Base-by-base conservation (phyloP, 2,113 vertebrate genomes). In the Aptenodytes forsteri region DNA sequence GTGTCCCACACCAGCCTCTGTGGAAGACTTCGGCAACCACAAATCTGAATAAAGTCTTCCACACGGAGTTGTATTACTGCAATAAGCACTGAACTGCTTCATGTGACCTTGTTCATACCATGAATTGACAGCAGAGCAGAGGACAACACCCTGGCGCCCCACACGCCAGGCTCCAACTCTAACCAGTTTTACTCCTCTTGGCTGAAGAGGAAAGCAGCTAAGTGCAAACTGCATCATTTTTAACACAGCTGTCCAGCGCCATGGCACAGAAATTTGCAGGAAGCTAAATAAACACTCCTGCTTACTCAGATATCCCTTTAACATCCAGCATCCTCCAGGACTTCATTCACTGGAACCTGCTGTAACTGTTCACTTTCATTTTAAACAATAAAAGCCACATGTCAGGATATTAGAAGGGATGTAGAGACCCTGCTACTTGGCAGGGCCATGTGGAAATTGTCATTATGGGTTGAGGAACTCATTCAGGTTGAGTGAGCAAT, bases 191-290 rank as follows among this genome's bases (percentile, higher is more conserved):
- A 62, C 23, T 49, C 67, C 58, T 92, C 62, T 46, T 38, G 52
- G 72, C 50, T 79, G 49, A 76, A 72, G 32, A 92, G 38, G 69
- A 85, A 78, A 26, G 64, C 82, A 92, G 59, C 46, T 69, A 61
- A 91, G n/a, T 47, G 72, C n/a, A 87, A 91, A 81, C n/a, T 34
- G 36, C 15, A 49, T 16, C 2, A 38, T 86, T 92, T 94, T 72
- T 82, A 95, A 64, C n/a, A 54, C 16, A 88, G 64, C 50, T 67
- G 59, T 20, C 52, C 76, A 77, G 64, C 5, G 4, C 46, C 46
- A 34, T 13, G 56, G 83, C 88, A 96, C 27, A 66, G 93, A 42
- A 75, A 77, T 14, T 72, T 87, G 77, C 67, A 91, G 71, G 29
- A 80, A 86, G 83, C 44, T 64, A 42, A 84, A 78, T 0, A 87